Evolutionary conservation across 2,113 vertebrate species (phyloP), one percentile per base, ranked within the genome.

Genomic region (Buteo buteo): DNA sequence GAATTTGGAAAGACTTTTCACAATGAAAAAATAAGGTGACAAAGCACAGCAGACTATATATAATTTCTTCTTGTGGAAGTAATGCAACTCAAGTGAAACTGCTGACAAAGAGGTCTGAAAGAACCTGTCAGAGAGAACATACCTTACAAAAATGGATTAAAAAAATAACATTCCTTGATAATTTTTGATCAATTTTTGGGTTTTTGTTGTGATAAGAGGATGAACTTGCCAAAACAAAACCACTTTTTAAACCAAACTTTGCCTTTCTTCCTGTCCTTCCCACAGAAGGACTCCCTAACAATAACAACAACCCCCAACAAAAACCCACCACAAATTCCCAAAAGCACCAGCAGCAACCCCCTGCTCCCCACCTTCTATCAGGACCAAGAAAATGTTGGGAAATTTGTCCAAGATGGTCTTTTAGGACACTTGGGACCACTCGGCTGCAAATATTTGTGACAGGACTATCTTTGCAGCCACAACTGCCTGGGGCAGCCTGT

Each of bases 171-270:
- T 70, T 76, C 13, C 20, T 42, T 71, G 6, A 16, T 74, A 42
- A 29, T 78, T 87, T 90, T 62, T 79, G 15, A 50, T 82, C 7
- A 28, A 1, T 16, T 47, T 42, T 3, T 2, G 2, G 0, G 1
- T 40, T 45, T 34, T 59, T 42, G 5, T 20, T 88, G 19, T n/a
- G 15, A 17, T n/a, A 79, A 87, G 19, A 42, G 38, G 21, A 74
- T 72, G 9, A 65, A 64, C 26, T 71, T 82, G 7, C 25, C n/a
- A 59, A 61, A 79, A 38, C 47, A 58, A 85, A 81, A 57, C 3
- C 8, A n/a, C 1, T 26, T 86, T 42, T 61, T 13, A 69, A 91
- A 29, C 2, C 0, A 7, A 82, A 65, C 10, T 36, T 85, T 47
- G 16, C 16, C 49, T 94, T 84, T 57, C 18, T 84, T 89, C 42